Evolutionary conservation across 2,888 invertebrate species (phyloP).

Genomic region (Himalopsyche kuldschensis): DNA sequence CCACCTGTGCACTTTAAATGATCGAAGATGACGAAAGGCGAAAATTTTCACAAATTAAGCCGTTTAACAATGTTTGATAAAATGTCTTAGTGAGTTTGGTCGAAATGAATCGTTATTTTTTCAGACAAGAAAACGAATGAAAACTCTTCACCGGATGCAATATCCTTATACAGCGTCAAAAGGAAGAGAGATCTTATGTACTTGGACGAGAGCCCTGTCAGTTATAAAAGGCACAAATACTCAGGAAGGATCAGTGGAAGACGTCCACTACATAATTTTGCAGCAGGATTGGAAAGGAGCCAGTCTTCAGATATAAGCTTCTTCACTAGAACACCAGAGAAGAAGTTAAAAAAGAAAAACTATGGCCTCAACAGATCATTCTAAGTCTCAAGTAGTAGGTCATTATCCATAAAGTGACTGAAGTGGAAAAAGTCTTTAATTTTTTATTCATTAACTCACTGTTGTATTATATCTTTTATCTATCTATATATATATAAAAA

Average conservation of each 20-base stretch:
- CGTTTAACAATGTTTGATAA: too few species aligned
- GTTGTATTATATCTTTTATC: too few species aligned
- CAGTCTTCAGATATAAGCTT: conserved; percentile 13
- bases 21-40: too few species aligned
- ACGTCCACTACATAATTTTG: conserved; percentile 47
- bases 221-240: conserved; percentile 47
- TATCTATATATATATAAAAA: too few species aligned
- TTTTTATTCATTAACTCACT: too few species aligned
- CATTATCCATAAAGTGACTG: background rate
- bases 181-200: conserved; percentile 43
- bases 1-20: too few species aligned
- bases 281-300: conserved; percentile 37
- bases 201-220: conserved; percentile 50
- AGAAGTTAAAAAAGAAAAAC: background rate
- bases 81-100: too few species aligned
- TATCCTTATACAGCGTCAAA: background rate
- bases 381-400: background rate
- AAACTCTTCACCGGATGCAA: background rate
- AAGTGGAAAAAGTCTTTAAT: too few species aligned
- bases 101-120: background rate
- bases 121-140: background rate
- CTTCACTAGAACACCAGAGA: background rate
- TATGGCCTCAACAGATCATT: background rate
- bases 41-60: too few species aligned
- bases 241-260: conserved; percentile 52